Conservation (phyloP, 2,113 vertebrate genomes). For the Grus americana region DNA sequence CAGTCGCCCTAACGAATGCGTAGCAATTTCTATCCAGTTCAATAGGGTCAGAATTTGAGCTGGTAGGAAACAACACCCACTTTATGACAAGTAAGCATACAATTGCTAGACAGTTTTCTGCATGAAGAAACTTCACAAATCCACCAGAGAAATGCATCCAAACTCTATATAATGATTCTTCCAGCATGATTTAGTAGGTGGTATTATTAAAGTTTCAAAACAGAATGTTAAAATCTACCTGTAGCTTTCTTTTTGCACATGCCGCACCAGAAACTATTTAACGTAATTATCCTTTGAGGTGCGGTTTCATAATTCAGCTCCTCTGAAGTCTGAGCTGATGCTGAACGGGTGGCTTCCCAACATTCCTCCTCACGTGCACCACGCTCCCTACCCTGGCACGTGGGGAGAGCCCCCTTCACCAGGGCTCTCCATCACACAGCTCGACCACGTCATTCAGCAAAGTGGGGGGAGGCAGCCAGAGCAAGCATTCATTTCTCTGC, state of each 20-base stretch:
- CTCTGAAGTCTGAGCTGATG: background rate
- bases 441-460: background rate
- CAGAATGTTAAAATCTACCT: background rate
- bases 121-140: background rate
- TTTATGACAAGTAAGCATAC: background rate
- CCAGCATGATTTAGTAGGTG: background rate
- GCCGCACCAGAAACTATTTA: background rate
- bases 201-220: background rate
- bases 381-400: too few relatives aligned
- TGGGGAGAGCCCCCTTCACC: too few relatives aligned
- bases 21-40: background rate
- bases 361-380: background rate
- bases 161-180: background rate
- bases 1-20: fast-evolving
- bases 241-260: background rate
- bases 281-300: background rate
- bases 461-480: background rate
- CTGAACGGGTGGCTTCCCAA: fast-evolving
- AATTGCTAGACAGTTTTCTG: background rate
- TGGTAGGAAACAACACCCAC: background rate
- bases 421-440: background rate
- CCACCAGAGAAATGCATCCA: background rate
- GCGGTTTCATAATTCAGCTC: background rate
- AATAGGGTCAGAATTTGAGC: background rate
- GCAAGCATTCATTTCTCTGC: background rate